Conservation (phyloP, 2,797 vertebrate genomes). For the Phataginus tricuspis region DNA sequence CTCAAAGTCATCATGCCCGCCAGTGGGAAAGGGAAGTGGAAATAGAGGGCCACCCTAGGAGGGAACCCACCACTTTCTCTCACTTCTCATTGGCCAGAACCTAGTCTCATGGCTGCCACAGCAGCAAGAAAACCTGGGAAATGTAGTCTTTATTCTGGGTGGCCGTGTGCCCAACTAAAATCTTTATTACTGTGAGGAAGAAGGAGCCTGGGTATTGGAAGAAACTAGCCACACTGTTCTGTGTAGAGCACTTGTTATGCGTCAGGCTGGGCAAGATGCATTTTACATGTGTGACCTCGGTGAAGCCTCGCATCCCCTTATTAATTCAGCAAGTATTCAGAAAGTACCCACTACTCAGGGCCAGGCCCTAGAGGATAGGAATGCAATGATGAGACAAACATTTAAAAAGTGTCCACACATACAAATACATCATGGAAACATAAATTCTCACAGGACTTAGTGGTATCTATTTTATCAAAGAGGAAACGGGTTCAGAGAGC, state of each 20-base stretch:
- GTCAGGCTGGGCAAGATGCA: not conserved
- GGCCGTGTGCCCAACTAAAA: not conserved
- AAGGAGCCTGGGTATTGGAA: not conserved
- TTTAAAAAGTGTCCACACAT: not conserved
- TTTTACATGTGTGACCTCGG: not conserved
- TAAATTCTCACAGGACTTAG: not conserved
- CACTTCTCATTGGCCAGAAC: not conserved
- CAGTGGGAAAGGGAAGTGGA: not conserved
- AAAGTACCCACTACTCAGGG: not conserved
- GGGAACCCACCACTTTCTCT: not conserved
- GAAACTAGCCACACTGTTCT: not conserved
- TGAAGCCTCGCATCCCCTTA: not conserved
- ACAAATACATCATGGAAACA: not conserved
- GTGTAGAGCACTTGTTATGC: not conserved
- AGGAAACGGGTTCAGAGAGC: not conserved
- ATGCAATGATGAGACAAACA: not conserved
- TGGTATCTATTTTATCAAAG: not conserved
- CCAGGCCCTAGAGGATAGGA: not conserved
- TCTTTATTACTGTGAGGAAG: not conserved
- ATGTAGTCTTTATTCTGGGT: slow-evolving; percentile 1
- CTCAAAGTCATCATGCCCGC: not conserved
- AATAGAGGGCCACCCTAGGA: not conserved
- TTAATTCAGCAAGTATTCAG: not conserved
- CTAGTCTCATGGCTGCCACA: not conserved
- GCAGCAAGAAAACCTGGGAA: slow-evolving; percentile 15